These are phyloP conservation scores for Zaprionus camerounensis DNA, from an alignment of 1,140 invertebrate species.

Conservation along the genomic window DNA sequence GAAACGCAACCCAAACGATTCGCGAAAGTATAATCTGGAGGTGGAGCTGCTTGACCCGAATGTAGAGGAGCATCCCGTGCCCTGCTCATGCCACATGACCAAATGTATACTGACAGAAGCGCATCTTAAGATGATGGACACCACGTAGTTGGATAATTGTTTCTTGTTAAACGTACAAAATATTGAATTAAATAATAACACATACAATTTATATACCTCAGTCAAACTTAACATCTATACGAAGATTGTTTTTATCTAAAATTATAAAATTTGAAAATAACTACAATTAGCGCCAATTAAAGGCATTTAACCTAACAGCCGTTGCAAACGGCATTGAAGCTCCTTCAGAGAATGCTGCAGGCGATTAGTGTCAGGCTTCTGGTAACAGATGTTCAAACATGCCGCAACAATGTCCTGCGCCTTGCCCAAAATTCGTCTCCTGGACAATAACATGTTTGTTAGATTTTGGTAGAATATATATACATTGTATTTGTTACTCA, in stretches of 20 bases:
- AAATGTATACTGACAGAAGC: conserved; percentile 90
- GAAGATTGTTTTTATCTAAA: conserved; percentile 21
- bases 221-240: conserved; percentile 75
- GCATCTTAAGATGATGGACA: conserved; percentile 75
- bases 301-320: conserved; percentile 52
- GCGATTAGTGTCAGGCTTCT: conserved; percentile 87
- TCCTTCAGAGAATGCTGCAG: conserved; percentile 80
- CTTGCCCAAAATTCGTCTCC: conserved; percentile 87
- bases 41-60: conserved; percentile 89
- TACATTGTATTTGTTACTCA: conserved; percentile 34
- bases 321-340: conserved; percentile 81
- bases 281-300: conserved; percentile 12
- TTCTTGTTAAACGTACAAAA: conserved; percentile 37
- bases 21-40: conserved; percentile 86
- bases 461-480: not conserved
- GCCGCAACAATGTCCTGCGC: conserved; percentile 89
- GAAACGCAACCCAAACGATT: conserved; percentile 84
- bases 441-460: conserved; percentile 64
- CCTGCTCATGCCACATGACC: conserved; percentile 90
- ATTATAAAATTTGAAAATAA: conserved; percentile 32
- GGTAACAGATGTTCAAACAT: conserved; percentile 88
- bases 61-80: conserved; percentile 89
- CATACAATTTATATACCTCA: conserved; percentile 70
- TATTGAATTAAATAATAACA: conserved; percentile 59
- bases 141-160: conserved; percentile 21